These are phyloP conservation scores for Siniperca knerii DNA, from an alignment of 2,113 vertebrate species.

Conservation along the genomic window DNA sequence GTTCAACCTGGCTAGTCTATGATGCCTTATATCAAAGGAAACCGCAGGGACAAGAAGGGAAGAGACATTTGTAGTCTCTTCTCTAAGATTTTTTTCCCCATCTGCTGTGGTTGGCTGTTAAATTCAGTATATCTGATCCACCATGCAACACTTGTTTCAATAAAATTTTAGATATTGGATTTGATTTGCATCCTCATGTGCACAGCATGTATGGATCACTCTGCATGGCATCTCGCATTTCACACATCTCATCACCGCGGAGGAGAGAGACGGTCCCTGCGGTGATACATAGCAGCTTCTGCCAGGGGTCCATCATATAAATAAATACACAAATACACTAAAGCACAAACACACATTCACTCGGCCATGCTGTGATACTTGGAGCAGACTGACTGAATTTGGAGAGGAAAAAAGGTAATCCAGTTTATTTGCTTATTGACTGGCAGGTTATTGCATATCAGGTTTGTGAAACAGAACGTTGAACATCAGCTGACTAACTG, in stretches of 20 bases:
- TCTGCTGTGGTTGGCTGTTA: slow-evolving; percentile 6
- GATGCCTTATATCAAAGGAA: not conserved
- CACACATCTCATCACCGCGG: slow-evolving; percentile 53
- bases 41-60: not conserved
- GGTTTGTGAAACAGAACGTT: slow-evolving; percentile 33
- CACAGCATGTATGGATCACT: slow-evolving; percentile 56
- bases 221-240: slow-evolving; percentile 50
- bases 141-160: slow-evolving; percentile 29
- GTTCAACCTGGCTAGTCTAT: not conserved
- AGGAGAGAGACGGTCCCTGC: slow-evolving; percentile 49
- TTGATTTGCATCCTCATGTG: slow-evolving; percentile 56
- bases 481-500: slow-evolving; percentile 42
- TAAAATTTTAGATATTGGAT: slow-evolving; percentile 46
- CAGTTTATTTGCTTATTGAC: slow-evolving; percentile 46
- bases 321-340: slow-evolving; percentile 55
- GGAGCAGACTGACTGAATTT: slow-evolving; percentile 51
- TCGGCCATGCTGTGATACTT: slow-evolving; percentile 45
- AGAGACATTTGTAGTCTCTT: not conserved
- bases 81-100: not conserved
- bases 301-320: slow-evolving; percentile 53
- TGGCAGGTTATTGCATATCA: slow-evolving; percentile 46
- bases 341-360: slow-evolving; percentile 31
- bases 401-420: slow-evolving; percentile 27
- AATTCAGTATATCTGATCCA: slow-evolving; percentile 25
- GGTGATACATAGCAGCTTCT: slow-evolving; percentile 47